phyloP scores from a whole-genome alignment of 2,797 vertebrate species.

The Cyprinodon diabolis region DNA sequence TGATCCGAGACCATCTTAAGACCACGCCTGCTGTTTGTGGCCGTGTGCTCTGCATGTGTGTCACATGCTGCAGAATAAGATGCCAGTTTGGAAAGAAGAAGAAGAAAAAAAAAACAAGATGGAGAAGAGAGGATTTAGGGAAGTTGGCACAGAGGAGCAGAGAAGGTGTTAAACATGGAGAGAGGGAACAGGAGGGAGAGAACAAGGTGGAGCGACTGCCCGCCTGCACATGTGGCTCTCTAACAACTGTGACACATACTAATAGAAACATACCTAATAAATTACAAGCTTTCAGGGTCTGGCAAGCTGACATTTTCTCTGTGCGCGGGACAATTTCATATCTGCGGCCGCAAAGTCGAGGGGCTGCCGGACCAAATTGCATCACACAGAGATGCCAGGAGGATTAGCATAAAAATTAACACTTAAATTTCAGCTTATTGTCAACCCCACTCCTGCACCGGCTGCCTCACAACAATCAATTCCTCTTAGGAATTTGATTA shows the following conservation, averaged over 20 bases:
- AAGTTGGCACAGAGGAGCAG: constrained; percentile 31
- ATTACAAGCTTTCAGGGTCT: constrained; percentile 99
- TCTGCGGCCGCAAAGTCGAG: constrained; percentile 86
- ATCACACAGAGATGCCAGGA: constrained; percentile 95
- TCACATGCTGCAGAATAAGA: constrained; percentile 39
- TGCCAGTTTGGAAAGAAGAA: constrained; percentile 12
- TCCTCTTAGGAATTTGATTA: constrained; percentile 99
- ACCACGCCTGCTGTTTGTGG: constrained; percentile 80
- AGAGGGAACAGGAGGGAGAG: constrained; percentile 33
- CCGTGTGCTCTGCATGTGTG: constrained; percentile 22
- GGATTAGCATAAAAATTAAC: constrained; percentile 99
- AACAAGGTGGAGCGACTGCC: constrained; percentile 53
- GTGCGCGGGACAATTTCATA: constrained; percentile 98
- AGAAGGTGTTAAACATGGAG: constrained; percentile 44
- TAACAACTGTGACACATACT: constrained; percentile 99
- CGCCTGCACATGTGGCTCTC: constrained; percentile 83
- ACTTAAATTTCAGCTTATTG: constrained; percentile 99
- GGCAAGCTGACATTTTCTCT: constrained; percentile 99
- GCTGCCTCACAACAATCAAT: constrained; percentile 98
- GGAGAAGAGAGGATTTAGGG: constrained; percentile 33
- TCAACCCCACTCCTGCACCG: constrained; percentile 97
- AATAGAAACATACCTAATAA: constrained; percentile 99
- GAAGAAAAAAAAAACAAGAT: constrained; percentile 10
- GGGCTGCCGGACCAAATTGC: constrained; percentile 90
- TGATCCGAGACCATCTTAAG: constrained; percentile 94